A percentile compares a stretch with the other conserved stretches of the same genome.
Evolutionary conservation across 2,888 invertebrate species (phyloP).

Genomic region (Clivina fossor): DNA sequence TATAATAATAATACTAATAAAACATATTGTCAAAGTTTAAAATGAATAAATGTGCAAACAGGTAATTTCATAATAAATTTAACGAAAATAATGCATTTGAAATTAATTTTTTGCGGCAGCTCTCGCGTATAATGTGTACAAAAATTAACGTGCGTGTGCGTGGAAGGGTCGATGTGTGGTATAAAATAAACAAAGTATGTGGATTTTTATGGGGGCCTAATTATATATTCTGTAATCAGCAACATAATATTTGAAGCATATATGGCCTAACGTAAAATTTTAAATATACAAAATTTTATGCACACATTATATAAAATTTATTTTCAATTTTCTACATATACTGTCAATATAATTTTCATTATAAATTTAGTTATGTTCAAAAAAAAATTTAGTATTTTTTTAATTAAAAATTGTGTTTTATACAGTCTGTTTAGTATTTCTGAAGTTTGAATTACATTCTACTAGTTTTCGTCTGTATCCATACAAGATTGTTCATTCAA

Average conservation of each 20-base stretch:
- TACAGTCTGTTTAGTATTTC: not conserved
- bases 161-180: too few species aligned
- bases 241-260: not conserved
- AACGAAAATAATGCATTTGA: not conserved
- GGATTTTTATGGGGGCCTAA: not conserved
- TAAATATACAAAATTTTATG: conserved; percentile 28
- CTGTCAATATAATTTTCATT: conserved; percentile 22
- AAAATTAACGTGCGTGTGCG: not conserved
- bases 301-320: conserved; percentile 29
- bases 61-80: not conserved
- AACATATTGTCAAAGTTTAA: too few species aligned
- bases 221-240: conserved; percentile 6
- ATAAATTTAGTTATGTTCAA: conserved; percentile 9
- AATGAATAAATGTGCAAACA: not conserved
- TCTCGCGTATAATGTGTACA: not conserved
- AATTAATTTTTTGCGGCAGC: not conserved
- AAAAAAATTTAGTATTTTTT: too few species aligned
- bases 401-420: not conserved
- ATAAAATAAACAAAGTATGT: conserved; percentile 1
- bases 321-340: conserved; percentile 33
- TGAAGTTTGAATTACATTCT: not conserved
- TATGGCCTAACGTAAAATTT: conserved; percentile 11
- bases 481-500: too few species aligned
- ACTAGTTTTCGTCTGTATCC: too few species aligned
- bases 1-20: too few species aligned